phyloP scores from a whole-genome alignment of 2,113 vertebrate genomes.

The Ascaphus truei region DNA sequence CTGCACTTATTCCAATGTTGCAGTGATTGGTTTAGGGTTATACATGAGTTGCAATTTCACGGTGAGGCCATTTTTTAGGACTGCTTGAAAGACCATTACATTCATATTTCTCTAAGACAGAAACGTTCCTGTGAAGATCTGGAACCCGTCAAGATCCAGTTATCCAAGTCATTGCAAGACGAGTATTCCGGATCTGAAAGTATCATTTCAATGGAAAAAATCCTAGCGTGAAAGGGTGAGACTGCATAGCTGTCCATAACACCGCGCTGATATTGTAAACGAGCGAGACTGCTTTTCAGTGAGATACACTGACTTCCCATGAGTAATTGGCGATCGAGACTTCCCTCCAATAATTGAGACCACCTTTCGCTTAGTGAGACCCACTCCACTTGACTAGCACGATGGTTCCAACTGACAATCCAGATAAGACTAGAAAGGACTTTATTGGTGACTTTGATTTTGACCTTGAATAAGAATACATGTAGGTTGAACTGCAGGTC shows the following conservation, averaged over 20 bases:
- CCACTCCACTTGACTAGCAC: neutral
- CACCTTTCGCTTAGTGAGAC: neutral
- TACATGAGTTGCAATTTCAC: too few species aligned
- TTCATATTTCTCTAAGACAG: neutral
- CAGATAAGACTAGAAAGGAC: too few species aligned
- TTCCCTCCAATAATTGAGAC: neutral
- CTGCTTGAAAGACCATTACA: neutral
- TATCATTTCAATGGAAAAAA: slow-evolving; percentile 29
- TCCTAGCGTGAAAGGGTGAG: neutral
- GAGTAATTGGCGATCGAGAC: neutral
- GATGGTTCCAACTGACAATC: too few species aligned
- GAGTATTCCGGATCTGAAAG: slow-evolving; percentile 17
- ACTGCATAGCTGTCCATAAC: too few species aligned
- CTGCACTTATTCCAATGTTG: too few species aligned
- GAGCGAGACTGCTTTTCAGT: neutral
- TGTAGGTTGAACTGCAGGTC: too few species aligned
- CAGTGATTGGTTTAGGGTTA: too few species aligned
- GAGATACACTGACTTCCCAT: neutral
- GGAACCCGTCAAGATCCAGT: slow-evolving; percentile 18
- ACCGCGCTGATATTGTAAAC: neutral
- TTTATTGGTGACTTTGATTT: too few species aligned
- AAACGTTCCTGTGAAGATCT: neutral
- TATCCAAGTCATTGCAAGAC: slow-evolving; percentile 1
- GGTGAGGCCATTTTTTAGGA: neutral
- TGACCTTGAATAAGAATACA: too few species aligned